A percentile compares a stretch with the other conserved stretches of the same genome.
These are phyloP conservation scores for Lerema accius DNA, from an alignment of 1,140 invertebrate genomes.

Conservation along the genomic window DNA sequence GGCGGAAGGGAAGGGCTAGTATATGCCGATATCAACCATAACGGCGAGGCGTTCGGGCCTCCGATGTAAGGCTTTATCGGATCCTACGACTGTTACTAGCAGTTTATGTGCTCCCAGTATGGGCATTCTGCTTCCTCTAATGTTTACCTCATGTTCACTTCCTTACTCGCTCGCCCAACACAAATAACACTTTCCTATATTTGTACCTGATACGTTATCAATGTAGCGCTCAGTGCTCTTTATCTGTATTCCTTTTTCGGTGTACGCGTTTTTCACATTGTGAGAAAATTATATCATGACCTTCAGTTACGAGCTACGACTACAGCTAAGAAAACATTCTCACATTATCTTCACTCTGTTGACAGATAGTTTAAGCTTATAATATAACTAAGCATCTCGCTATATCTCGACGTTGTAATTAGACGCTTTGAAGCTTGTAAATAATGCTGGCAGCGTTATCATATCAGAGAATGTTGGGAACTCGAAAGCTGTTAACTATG, in stretches of 20 bases:
- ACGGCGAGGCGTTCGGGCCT: constrained; percentile 38
- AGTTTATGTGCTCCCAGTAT: constrained; percentile 46
- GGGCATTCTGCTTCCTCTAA: constrained; percentile 53
- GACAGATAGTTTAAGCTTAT: not conserved
- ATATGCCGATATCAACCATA: constrained; percentile 50
- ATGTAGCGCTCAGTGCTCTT: constrained; percentile 4
- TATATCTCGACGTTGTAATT: constrained; percentile 2
- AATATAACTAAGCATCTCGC: not conserved
- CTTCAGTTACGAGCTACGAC: no score
- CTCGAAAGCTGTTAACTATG: constrained; percentile 32
- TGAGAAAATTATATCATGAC: not conserved
- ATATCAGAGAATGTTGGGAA: constrained; percentile 28
- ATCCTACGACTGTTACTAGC: constrained; percentile 56
- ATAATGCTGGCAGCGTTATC: constrained; percentile 26
- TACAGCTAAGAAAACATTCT: not conserved
- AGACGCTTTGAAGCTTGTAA: constrained; percentile 1
- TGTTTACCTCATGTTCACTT: constrained; percentile 47
- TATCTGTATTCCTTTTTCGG: constrained; percentile 6
- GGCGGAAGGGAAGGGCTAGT: constrained; percentile 38
- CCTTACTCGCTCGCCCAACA: constrained; percentile 34
- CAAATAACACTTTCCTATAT: constrained; percentile 34
- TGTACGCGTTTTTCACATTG: constrained; percentile 3
- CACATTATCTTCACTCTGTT: not conserved
- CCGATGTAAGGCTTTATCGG: constrained; percentile 53
- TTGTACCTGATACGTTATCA: constrained; percentile 29